Percentiles rank a stretch among this genome's conserved stretches.
These are phyloP conservation scores for Drosophila eohydei DNA, from an alignment of 2,888 invertebrate species.

Conservation along the genomic window DNA sequence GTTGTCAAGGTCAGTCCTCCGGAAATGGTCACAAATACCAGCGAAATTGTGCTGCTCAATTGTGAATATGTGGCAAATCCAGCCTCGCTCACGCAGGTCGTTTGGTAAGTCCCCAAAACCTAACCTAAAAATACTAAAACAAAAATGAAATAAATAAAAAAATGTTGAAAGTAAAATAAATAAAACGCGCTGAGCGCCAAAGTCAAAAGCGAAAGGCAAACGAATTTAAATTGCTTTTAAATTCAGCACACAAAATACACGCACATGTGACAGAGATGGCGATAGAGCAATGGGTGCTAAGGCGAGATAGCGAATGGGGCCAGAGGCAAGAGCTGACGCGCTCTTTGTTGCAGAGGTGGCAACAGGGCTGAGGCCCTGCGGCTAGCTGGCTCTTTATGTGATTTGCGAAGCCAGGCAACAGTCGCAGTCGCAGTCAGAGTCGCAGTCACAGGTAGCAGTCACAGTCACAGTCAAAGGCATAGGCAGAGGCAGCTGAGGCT, in stretches of 20 bases:
- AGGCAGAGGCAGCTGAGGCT: slow-evolving; percentile 7
- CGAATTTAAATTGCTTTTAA: slow-evolving; percentile 73
- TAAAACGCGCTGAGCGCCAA: slow-evolving; percentile 34
- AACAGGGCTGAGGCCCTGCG: slow-evolving; percentile 21
- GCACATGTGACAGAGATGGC: slow-evolving; percentile 41
- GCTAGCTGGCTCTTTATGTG: slow-evolving; percentile 36
- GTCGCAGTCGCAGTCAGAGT: slow-evolving; percentile 7
- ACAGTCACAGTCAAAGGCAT: slow-evolving; percentile 1
- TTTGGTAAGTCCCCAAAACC: slow-evolving; percentile 88
- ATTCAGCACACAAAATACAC: slow-evolving; percentile 51
- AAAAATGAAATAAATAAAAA: slow-evolving; percentile 1
- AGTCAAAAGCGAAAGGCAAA: slow-evolving; percentile 65
- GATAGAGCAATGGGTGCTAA: not conserved
- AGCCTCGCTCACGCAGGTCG: slow-evolving; percentile 89
- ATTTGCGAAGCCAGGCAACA: slow-evolving; percentile 46
- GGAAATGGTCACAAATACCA: slow-evolving; percentile 92
- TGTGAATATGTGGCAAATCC: slow-evolving; percentile 96
- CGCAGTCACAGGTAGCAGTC: slow-evolving; percentile 13
- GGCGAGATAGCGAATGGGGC: slow-evolving; percentile 15
- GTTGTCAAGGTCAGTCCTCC: slow-evolving; percentile 91
- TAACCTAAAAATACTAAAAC: slow-evolving; percentile 5
- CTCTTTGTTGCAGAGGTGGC: slow-evolving; percentile 42
- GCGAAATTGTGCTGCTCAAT: slow-evolving; percentile 89
- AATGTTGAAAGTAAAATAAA: slow-evolving; percentile 12
- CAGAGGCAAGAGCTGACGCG: slow-evolving; percentile 55